Base-by-base conservation (phyloP, 2,888 invertebrate species). In the Acleris holmiana region DNA sequence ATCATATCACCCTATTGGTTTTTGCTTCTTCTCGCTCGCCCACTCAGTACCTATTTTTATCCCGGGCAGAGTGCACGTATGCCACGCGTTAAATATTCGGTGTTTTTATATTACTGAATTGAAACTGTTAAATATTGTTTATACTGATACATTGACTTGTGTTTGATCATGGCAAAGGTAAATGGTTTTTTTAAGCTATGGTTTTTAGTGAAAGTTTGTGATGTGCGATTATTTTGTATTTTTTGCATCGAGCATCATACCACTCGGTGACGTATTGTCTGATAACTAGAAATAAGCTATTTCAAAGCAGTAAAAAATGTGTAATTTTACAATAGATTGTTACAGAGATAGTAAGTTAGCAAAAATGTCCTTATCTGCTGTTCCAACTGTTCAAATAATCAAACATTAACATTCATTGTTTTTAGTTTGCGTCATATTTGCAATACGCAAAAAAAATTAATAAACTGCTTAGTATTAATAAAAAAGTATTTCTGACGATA, bases 1-100 rank as follows among this genome's bases (percentile, higher is more conserved):
- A 76, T 76, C 73, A 66, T 73, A 74, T 76, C 76, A 78, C 76
- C 77, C 80, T 89, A 89, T 91, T 84, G 89, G 89, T 89, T 90
- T 90, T 89, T 82, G 80, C 71, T 68, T 69, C 71, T 58, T 75
- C 74, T 73, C 73, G 68, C 67, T 73, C 74, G 47, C 59, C 47
- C 65, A 44, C 72, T 76, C 87, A 91, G 91, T 91, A 80, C 77
- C 75, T 89, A 90, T 86, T 90, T 91, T 80, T 89, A 87, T 76
- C 82, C 77, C 74, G 78, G 68, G 67, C 61, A 61, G 80, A 79
- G 78, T 23, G 71, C 77, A 83, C 85, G 91, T 88, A 68, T 74
- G 61, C 44, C 51, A 51, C 63, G 55, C 65, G 67, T 72, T 68
- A 67, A 71, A 70, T 67, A 70, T 67, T 78, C 80, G 75, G 83